These are phyloP conservation scores for Microcebus griseorufus DNA, from an alignment of 2,113 vertebrate genomes.

Conservation along the genomic window DNA sequence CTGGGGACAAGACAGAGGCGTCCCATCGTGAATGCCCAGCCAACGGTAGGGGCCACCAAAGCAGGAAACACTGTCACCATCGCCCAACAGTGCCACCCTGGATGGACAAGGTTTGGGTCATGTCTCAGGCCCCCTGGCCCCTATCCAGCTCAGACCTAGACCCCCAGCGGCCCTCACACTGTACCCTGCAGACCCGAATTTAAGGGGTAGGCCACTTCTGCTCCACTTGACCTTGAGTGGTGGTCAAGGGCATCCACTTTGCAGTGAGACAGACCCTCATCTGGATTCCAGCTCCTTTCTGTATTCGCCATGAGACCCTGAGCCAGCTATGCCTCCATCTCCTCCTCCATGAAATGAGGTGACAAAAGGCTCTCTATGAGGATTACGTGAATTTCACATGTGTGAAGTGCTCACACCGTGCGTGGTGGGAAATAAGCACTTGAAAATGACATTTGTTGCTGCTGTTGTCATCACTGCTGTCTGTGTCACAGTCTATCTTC, in stretches of 20 bases:
- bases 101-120: not conserved
- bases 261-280: not conserved
- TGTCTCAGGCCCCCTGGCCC: not conserved
- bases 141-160: not conserved
- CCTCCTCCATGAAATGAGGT: not conserved
- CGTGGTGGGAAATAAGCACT: not conserved
- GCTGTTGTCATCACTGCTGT: not conserved
- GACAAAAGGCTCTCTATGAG: not conserved
- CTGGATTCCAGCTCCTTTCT: not conserved
- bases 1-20: not conserved
- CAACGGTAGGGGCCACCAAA: not conserved
- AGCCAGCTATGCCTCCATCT: not conserved
- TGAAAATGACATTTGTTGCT: not conserved
- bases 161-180: not conserved
- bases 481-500: not conserved
- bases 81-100: not conserved
- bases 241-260: not conserved
- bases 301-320: not conserved
- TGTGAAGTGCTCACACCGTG: not conserved
- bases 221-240: not conserved
- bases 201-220: not conserved
- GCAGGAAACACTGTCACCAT: not conserved
- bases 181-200: not conserved
- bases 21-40: not conserved
- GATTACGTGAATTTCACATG: not conserved